Conservation (phyloP, 64 coral and sea anemone species). For the Dendrophyllia cribrosa region DNA sequence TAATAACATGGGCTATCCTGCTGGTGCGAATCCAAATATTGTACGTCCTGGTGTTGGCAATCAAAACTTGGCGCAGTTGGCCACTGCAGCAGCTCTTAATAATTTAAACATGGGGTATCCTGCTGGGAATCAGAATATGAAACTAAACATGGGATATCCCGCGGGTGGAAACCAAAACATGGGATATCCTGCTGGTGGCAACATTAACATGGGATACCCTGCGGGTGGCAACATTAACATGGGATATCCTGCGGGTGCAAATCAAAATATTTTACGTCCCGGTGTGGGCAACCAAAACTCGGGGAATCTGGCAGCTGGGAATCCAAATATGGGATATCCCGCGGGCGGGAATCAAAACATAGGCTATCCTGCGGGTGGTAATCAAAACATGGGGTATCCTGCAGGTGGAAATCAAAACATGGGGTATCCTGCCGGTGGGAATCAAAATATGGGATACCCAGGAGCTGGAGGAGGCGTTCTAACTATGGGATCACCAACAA, state of each 20-base stretch:
- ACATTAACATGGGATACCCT: not conserved
- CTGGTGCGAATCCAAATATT: not conserved
- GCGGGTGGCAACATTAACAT: not conserved
- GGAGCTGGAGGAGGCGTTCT: not conserved
- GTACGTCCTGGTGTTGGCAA: too few relatives aligned
- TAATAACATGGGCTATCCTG: not conserved
- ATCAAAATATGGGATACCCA: slow-evolving; percentile 7
- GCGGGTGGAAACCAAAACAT: not conserved
- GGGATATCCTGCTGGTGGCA: slow-evolving; percentile 4
- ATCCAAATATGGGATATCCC: slow-evolving; percentile 12
- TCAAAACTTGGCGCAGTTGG: not conserved
- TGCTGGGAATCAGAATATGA: not conserved
- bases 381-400: not conserved
- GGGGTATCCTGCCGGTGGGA: not conserved
- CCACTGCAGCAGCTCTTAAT: not conserved
- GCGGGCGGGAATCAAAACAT: not conserved
- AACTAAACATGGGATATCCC: not conserved
- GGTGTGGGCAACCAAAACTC: not conserved
- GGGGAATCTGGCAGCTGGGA: not conserved
- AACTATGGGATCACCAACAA: not conserved
- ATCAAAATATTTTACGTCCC: not conserved
- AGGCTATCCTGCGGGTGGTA: not conserved
- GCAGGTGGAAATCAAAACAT: not conserved
- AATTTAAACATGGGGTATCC: not conserved
- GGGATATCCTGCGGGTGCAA: not conserved